Evolutionary conservation across 2,113 vertebrate species (phyloP), one percentile per base, ranked within the genome.

Genomic region (Mesembrinibis cayennensis): DNA sequence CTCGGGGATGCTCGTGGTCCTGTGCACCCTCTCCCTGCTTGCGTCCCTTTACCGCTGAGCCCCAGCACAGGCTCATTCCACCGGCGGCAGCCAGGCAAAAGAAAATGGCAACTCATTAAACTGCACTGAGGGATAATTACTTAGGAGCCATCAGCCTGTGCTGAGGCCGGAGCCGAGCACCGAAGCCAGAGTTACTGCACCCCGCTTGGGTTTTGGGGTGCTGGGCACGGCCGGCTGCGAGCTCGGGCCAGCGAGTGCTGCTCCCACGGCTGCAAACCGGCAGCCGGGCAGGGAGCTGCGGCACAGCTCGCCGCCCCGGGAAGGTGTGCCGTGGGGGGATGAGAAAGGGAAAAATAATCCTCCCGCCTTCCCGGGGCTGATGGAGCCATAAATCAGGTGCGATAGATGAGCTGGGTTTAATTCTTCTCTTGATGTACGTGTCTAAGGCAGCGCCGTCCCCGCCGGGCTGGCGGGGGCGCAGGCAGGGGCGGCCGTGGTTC

Each of bases 391-490:
- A 92, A 90, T 90, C 65, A 85, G n/a, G 61, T 10, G 22, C 2
- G 26, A 66, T 15, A 44, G 59, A 90, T 79, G 82, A 85, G 86
- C 36, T 1, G 21, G 27, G 36, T 62, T 95, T 73, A 85, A 66
- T 85, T 85, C 85, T 77, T 27, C 50, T 44, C 55, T 44, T 15
- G 45, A 11, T 49, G 55, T 14, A 13, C 44, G 5, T 8, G 30
- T 73, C 58, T 84, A 53, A 59, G 15, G 29, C 27, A 50, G 83
- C 42, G 65, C 55, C 42, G 49, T 66, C 34, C 50, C 71, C 47
- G 82, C 42, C 1, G 19, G 44, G 61, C 53, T 52, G 40, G 45
- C 2, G 2, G 67, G 40, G 29, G 23, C 0, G 3, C 1, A 4
- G 32, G 49, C 26, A 67, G 52, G 44, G 53, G 22, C 1, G 3